Evolutionary conservation across 2,113 vertebrate species (phyloP).

Genomic region (Hymenochirus boettgeri): DNA sequence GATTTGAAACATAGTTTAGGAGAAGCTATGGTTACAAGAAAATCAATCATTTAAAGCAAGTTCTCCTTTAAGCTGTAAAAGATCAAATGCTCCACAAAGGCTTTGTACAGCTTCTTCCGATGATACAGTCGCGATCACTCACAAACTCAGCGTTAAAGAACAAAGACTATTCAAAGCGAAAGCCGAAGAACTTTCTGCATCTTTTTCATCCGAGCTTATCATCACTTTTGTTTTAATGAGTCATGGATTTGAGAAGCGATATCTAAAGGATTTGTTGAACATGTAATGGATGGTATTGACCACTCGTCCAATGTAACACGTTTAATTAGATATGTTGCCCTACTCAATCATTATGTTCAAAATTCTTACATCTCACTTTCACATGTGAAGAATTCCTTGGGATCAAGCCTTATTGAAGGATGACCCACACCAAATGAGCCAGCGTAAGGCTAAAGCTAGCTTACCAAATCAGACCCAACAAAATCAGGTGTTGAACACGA

Average conservation of each 20-base stretch:
- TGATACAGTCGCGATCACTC: constrained; percentile 71
- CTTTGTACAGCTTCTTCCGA: constrained; percentile 57
- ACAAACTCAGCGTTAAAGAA: constrained; percentile 64
- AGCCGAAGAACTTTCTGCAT: constrained; percentile 49
- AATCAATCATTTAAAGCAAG: constrained; percentile 44
- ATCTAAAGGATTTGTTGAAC: constrained; percentile 57
- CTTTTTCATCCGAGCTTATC: constrained; percentile 60
- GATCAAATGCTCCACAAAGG: constrained; percentile 63
- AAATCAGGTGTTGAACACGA: not conserved
- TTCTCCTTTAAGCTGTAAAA: constrained; percentile 69
- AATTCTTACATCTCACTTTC: constrained; percentile 72
- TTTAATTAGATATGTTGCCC: constrained; percentile 65
- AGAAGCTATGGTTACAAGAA: constrained; percentile 54
- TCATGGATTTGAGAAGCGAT: constrained; percentile 58
- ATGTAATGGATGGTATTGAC: constrained; percentile 64
- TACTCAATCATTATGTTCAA: constrained; percentile 73
- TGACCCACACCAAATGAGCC: constrained; percentile 13
- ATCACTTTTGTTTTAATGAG: constrained; percentile 77
- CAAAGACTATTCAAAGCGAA: constrained; percentile 64
- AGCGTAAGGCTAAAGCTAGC: not conserved
- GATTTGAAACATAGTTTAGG: constrained; percentile 60
- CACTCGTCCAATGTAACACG: constrained; percentile 50
- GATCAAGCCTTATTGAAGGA: constrained; percentile 37
- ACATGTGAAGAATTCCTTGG: constrained; percentile 73
- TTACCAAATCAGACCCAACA: not conserved